Conservation (phyloP, 64 coral and sea anemone species). For the Catalaphyllia jardinei region DNA sequence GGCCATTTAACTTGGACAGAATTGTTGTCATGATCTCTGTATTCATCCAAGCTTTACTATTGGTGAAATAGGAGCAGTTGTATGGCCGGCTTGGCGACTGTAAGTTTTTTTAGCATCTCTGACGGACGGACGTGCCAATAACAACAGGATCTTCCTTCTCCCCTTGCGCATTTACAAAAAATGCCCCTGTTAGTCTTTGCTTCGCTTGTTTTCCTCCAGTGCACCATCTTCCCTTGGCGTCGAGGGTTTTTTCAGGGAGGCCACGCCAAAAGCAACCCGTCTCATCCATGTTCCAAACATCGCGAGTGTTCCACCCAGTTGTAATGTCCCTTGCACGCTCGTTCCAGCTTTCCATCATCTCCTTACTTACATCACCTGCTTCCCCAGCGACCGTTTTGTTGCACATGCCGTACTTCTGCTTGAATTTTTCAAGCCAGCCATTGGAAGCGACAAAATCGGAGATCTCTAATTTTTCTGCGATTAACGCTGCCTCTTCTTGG, state of each 20-base stretch:
- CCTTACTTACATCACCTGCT: conserved; percentile 34
- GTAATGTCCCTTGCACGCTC: conserved; percentile 31
- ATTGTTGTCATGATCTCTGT: conserved; percentile 3
- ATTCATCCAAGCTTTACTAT: conserved; percentile 12
- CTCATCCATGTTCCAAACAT: conserved; percentile 46
- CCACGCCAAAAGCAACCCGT: conserved; percentile 16
- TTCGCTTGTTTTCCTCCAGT: no score
- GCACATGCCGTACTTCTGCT: background rate
- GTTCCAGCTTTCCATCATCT: conserved; percentile 49
- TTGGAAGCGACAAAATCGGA: background rate
- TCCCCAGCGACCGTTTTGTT: conserved; percentile 16
- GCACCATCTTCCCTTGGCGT: no score
- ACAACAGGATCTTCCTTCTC: conserved; percentile 31
- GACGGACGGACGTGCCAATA: conserved; percentile 5
- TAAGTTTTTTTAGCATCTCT: conserved; percentile 16
- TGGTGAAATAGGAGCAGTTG: conserved; percentile 9
- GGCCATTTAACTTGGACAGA: background rate
- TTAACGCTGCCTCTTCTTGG: no score
- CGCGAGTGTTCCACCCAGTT: background rate
- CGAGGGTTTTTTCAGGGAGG: background rate
- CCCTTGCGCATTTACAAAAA: conserved; percentile 27
- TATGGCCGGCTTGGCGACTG: conserved; percentile 14
- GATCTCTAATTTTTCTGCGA: no score
- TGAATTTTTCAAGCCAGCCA: conserved; percentile 20
- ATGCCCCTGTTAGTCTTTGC: no score